A percentile compares a stretch with the other conserved stretches of the same genome.
phyloP scores from a whole-genome alignment of 1,140 invertebrate species.

The Acromyrmex echinatior region DNA sequence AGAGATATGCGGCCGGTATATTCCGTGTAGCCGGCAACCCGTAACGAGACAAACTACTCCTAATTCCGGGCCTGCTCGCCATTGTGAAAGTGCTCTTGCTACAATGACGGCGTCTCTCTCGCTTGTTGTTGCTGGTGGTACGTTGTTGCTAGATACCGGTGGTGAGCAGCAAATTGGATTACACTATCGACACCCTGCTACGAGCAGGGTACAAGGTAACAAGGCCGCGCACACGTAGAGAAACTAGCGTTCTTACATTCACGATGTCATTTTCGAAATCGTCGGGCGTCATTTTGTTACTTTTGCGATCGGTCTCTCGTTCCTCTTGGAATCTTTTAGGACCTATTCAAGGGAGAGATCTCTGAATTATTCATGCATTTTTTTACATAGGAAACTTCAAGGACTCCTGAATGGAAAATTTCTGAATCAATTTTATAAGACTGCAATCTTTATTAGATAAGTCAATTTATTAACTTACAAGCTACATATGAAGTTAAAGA shows the following conservation, averaged over 20 bases:
- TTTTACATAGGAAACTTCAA: not conserved
- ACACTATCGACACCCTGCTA: constrained; percentile 73
- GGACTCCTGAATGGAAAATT: not conserved
- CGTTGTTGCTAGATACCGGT: constrained; percentile 62
- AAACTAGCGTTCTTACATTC: constrained; percentile 61
- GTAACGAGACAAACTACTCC: constrained; percentile 77
- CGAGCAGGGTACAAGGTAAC: constrained; percentile 56
- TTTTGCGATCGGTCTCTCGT: constrained; percentile 20
- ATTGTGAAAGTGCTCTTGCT: constrained; percentile 65
- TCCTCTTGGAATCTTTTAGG: not conserved
- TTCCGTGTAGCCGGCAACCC: constrained; percentile 46
- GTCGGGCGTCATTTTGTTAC: constrained; percentile 33
- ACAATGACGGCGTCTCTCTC: constrained; percentile 41
- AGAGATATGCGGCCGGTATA: constrained; percentile 58
- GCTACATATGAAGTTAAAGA: not conserved
- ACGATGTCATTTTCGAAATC: constrained; percentile 57
- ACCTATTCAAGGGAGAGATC: not conserved
- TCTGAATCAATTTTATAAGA: not conserved
- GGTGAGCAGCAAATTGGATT: constrained; percentile 78
- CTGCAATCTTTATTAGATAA: not conserved
- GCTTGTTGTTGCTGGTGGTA: constrained; percentile 62
- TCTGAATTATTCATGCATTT: constrained; percentile 20
- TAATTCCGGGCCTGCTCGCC: constrained; percentile 65
- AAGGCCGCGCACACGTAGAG: constrained; percentile 49
- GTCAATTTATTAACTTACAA: not conserved